Base-by-base conservation (phyloP, 2,113 vertebrate genomes). In the Daubentonia madagascariensis region DNA sequence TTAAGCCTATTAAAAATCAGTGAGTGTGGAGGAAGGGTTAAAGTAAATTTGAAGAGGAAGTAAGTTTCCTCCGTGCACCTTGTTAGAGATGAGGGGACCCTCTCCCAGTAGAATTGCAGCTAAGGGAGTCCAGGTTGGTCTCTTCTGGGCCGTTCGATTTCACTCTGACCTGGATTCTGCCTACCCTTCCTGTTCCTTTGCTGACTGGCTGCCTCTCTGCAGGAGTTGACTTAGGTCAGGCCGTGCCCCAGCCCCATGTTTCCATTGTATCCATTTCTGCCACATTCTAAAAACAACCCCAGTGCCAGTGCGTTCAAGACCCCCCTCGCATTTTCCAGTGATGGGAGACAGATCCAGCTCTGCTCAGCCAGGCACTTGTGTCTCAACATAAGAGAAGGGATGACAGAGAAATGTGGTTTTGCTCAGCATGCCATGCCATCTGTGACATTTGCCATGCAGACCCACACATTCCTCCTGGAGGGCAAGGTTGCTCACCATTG, bases 1-100 rank as follows among this genome's bases (percentile, higher is more conserved):
- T 96, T 83, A 86, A 92, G 91, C 9, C 68, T 84, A 16, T 54
- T 25, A 30, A 84, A 84, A 96, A 84, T 70, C 91, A 95, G 2
- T 50, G 48, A n/a, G 61, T 28, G 5, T n/a, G 22, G 13, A 35
- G 5, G 7, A 54, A 17, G 12, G 5, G 25, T 57, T 35, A 94
- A 83, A 78, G 48, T 6, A 78, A 72, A 70, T 63, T 37, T 68
- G 3, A n/a, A n/a, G 14, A 20, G 52, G 16, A 18, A 28, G 3
- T 17, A 37, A 22, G 13, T 78, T 65, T 70, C 63, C 37, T 85
- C 79, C 16, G 4, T 2, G 48, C 1, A 52, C 35, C n/a, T 63
- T 7, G 0, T 10, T 40, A 63, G 67, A 20, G n/a, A 43, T 5
- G 5, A 8, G 0, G 3, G 8, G 11, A 32, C 13, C 30, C 43